phyloP scores from a whole-genome alignment of 1,140 invertebrate species.

The Thaumetopoea pityocampa region DNA sequence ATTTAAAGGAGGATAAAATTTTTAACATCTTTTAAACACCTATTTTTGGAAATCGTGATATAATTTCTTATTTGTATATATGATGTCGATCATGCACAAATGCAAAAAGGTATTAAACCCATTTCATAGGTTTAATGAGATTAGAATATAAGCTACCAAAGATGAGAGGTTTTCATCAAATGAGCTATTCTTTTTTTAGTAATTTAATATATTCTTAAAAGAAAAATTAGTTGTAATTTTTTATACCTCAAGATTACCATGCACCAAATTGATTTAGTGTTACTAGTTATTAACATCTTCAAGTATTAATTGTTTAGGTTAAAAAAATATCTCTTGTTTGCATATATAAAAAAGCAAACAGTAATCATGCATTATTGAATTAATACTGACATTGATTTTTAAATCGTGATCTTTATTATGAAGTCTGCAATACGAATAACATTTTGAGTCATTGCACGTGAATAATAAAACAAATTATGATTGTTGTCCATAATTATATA shows the following conservation, averaged over 20 bases:
- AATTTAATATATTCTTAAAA: conserved; percentile 52
- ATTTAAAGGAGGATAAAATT: too few species aligned
- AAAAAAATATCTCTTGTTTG: conserved; percentile 18
- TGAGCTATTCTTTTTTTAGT: conserved; percentile 42
- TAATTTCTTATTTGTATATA: too few species aligned
- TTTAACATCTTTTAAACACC: too few species aligned
- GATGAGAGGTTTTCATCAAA: conserved; percentile 68
- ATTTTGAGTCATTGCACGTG: too few species aligned
- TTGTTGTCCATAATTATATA: too few species aligned
- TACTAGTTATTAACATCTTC: conserved; percentile 40
- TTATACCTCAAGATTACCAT: conserved; percentile 72
- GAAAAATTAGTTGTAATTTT: conserved; percentile 13
- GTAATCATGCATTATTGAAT: conserved; percentile 11
- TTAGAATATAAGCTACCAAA: conserved; percentile 63
- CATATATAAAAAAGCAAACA: conserved; percentile 27
- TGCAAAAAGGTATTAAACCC: conserved; percentile 47
- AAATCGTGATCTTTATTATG: too few species aligned
- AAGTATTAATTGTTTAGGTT: conserved; percentile 47
- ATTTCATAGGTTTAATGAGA: conserved; percentile 46
- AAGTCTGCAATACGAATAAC: too few species aligned
- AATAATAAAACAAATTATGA: too few species aligned
- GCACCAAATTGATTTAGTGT: conserved; percentile 69
- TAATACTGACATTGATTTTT: too few species aligned
- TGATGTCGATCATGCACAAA: too few species aligned
- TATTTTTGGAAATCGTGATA: too few species aligned